Evolutionary conservation across 2,113 vertebrate species (phyloP).

Genomic region (Dicrurus megarhynchus): DNA sequence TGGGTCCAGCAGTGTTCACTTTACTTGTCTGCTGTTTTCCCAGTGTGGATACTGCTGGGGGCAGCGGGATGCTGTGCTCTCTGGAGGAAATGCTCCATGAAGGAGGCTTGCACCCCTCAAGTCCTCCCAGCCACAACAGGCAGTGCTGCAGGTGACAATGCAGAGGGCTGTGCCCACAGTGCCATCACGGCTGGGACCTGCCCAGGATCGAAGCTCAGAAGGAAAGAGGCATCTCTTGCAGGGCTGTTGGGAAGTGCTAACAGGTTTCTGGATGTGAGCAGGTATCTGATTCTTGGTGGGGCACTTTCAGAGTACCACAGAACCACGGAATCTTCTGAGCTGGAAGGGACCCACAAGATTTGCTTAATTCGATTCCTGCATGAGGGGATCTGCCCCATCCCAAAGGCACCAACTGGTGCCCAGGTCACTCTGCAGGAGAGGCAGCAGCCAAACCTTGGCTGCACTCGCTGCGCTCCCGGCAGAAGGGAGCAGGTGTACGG

Average conservation of each 20-base stretch:
- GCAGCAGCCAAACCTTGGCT: not conserved
- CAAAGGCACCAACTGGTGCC: not conserved
- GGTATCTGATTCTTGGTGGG: not conserved
- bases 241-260: not conserved
- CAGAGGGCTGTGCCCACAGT: not conserved
- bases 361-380: not conserved
- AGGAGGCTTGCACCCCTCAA: not conserved
- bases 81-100: fast-evolving
- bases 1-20: not conserved
- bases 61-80: not conserved
- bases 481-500: not conserved
- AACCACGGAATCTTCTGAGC: not conserved
- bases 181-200: not conserved
- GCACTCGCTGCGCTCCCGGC: not conserved
- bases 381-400: not conserved
- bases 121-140: not conserved
- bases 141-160: not conserved
- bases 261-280: not conserved
- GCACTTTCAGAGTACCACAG: not conserved
- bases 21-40: not conserved
- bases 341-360: not conserved
- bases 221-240: not conserved
- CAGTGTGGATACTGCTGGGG: fast-evolving
- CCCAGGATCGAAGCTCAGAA: not conserved
- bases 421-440: not conserved